Percentiles rank a stretch among this genome's conserved stretches.
Evolutionary conservation across 2,113 vertebrate species (phyloP).

Genomic region (Syrrhaptes paradoxus): DNA sequence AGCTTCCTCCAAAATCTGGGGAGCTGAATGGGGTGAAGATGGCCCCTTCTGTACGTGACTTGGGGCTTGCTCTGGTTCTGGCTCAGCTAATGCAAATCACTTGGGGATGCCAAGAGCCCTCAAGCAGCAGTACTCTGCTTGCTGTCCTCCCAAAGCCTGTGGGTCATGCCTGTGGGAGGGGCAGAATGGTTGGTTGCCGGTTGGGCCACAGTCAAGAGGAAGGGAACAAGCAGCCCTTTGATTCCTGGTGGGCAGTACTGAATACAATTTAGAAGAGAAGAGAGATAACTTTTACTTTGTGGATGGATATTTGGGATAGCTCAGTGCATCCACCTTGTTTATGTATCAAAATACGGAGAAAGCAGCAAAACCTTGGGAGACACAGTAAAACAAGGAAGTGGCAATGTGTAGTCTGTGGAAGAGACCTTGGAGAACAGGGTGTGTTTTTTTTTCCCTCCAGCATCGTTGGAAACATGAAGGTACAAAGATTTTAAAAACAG

Average conservation of each 20-base stretch:
- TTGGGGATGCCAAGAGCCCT: neutral
- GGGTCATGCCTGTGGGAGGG: neutral
- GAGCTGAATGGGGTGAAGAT: neutral
- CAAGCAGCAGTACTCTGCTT: fast-evolving
- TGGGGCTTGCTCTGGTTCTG: neutral
- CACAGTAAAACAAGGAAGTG: neutral
- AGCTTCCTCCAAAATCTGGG: neutral
- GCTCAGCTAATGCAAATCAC: neutral
- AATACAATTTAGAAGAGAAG: neutral
- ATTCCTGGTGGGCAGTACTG: neutral
- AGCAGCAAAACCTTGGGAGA: neutral
- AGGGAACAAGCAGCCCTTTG: neutral
- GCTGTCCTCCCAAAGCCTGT: fast-evolving
- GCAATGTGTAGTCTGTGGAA: neutral
- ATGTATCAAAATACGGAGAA: fast-evolving
- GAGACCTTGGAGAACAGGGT: neutral
- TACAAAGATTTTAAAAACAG: neutral
- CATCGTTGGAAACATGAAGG: neutral
- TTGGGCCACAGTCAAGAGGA: neutral
- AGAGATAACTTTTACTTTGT: neutral
- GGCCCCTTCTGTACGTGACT: neutral
- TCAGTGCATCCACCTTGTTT: neutral
- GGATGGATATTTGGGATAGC: neutral
- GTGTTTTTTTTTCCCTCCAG: neutral
- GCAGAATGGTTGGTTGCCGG: neutral